Evolutionary conservation across 2,888 invertebrate species (phyloP), one percentile per base, ranked within the genome.

Genomic region (Megalurothrips usitatus): DNA sequence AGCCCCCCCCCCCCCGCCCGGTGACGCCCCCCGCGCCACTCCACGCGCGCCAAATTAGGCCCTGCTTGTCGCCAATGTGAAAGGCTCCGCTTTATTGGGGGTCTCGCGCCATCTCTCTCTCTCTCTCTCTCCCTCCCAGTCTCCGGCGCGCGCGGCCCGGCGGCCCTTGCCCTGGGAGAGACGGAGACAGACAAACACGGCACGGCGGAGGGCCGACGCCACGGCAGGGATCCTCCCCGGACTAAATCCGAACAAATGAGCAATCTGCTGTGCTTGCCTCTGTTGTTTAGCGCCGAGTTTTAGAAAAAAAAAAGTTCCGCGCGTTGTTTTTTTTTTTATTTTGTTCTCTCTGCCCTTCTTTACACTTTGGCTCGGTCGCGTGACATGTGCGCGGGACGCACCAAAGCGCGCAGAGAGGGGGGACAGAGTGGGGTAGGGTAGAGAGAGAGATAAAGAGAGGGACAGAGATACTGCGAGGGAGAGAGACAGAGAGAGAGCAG

Each of bases 401-500:
- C 17, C 19, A n/a, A 17, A 58, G 58, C 10, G 63, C 75, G 14
- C 78, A 79, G 68, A 63, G 23, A 48, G 78, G 80, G 48, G 47
- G 80, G 80, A 80, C 75, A 68, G 43, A 49, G 47, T 43, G 79
- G 9, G 23, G 9, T 2, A 43, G 79, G n/a, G n/a, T n/a, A 34
- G 79, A 79, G 78, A 79, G 79, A 79, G 81, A 79, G 34, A 49
- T 81, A 63, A 63, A 79, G 79, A n/a, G 43, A 34, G 43, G 12
- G 34, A 79, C 63, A 79, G 79, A 79, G 48, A 68, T 79, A 82
- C 81, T 82, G 26, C 79, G 83, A 80, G 81, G n/a, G 81, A 49
- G 19, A 82, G 34, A 81, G 82, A 79, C 80, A 78, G 81, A 82
- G 81, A 81, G 80, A 80, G 78, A 80, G 58, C 34, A 14, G 58